Base-by-base conservation (phyloP, 2,888 invertebrate genomes). In the Brenthis daphne region DNA sequence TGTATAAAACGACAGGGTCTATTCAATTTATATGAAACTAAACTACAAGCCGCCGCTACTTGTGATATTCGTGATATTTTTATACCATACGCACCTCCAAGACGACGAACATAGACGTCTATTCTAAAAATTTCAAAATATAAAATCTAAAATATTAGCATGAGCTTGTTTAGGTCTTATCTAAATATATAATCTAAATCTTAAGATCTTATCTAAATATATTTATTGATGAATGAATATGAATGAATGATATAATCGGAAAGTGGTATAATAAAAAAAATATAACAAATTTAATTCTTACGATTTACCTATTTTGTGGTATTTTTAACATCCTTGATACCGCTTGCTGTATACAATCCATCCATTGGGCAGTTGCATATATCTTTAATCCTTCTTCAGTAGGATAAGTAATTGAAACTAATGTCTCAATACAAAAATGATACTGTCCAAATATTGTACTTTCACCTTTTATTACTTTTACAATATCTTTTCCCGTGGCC, bases 61-160 rank as follows among this genome's bases (percentile, higher is more conserved):
- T 93, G 87, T 6, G 87, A 79, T 6, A 91, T 85, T 43, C 96
- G 89, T 0, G 94, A 91, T 72, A 96, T 93, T 84, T 97, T 97
- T 0, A 92, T 91, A 0, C 97, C 97, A 77, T 95, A 98, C 0
- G 92, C 96, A 5, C 97, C 97, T 0, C 97, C 97, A 1, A 96
- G 75, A 57, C 97, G 94, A 60, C 95, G 93, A 0, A 96, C 94
- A 51, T 68, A 65, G 0, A 79, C 75, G 51, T 79, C 74, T 16
- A 78, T 71, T 61, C 76, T 77, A 20, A 63, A 72, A 67, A 16
- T n/a, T 8, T 43, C 2, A 43, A 11, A 37, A 37, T 11, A 37
- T 2, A 37, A 37, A 43, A 43, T 11, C 8, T 43, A 11, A 43
- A 11, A 43, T 43, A 43, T 43, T 43, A 2, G 8, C 37, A 11